Base-by-base conservation (phyloP, 2,888 invertebrate species). In the Holacanthella duospinosa region DNA sequence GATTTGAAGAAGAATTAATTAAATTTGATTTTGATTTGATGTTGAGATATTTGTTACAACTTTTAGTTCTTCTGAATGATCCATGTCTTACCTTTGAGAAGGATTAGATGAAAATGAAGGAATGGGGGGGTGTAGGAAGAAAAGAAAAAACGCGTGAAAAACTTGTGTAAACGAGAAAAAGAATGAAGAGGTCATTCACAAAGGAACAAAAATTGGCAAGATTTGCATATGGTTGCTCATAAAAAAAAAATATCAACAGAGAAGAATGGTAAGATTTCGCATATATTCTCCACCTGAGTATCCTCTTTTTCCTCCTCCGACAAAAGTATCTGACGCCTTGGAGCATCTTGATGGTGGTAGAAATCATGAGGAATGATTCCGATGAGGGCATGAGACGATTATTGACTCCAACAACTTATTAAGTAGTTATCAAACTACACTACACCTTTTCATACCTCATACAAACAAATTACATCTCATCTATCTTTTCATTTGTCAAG, bases 181-280 rank as follows among this genome's bases (percentile, higher is more conserved):
- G 48, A 48, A 21, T 48, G 48, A 48, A 69, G 70, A 70, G 70
- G 70, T 70, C 70, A 70, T 70, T 70, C 70, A 70, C 70, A 68
- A 70, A 65, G 59, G 67, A 65, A 66, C 64, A 65, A 48, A n/a
- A 57, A 62, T 57, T 66, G 65, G 65, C 64, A 64, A 62, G 62
- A 66, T 66, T 66, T 64, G 64, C 64, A 64, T 66, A 64, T 60
- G 60, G 59, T 59, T 62, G 59, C 64, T 64, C 64, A 66, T 66
- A 66, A 66, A 66, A n/a, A n/a, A n/a, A n/a, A 66, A 66, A 66
- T 63, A 66, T 66, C 66, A 66, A 64, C 63, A 63, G 29, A 60
- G 63, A 60, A 43, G 48, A 54, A 36, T 44, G 28, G 16, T 59
- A 59, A 63, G 65, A 63, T 63, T 36, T 36, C 16, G 36, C 36